A percentile compares a stretch with the other conserved stretches of the same genome.
These are phyloP conservation scores for Takifugu bimaculatus DNA, from an alignment of 2,113 vertebrate genomes.

Conservation along the genomic window DNA sequence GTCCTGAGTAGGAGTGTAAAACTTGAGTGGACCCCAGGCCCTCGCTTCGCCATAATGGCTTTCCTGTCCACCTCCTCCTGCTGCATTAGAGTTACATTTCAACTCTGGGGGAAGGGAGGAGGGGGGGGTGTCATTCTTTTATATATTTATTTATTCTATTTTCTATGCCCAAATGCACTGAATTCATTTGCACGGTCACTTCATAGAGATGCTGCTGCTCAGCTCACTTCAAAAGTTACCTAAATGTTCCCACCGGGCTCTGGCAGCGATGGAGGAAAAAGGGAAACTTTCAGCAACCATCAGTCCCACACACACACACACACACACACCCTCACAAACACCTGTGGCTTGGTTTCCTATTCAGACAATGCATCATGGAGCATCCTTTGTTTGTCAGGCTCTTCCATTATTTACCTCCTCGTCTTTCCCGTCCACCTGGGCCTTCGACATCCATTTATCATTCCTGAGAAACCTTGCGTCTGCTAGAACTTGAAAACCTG, in stretches of 20 bases:
- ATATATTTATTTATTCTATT: slow-evolving; percentile 66
- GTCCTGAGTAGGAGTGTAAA: slow-evolving; percentile 65
- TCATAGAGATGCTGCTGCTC: slow-evolving; percentile 38
- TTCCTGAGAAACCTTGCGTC: slow-evolving; percentile 56
- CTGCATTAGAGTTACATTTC: slow-evolving; percentile 68
- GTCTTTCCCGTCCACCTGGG: slow-evolving; percentile 50
- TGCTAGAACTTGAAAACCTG: slow-evolving; percentile 57
- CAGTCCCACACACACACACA: slow-evolving; percentile 21
- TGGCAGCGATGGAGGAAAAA: slow-evolving; percentile 24
- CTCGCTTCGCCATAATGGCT: slow-evolving; percentile 71
- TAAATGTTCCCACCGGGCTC: slow-evolving; percentile 33
- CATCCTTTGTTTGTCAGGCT: slow-evolving; percentile 66
- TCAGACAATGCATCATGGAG: slow-evolving; percentile 62
- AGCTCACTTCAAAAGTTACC: slow-evolving; percentile 43
- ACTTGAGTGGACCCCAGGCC: slow-evolving; percentile 73
- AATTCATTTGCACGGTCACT: slow-evolving; percentile 40
- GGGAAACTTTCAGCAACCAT: slow-evolving; percentile 34
- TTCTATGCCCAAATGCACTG: slow-evolving; percentile 33
- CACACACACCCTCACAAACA: slow-evolving; percentile 39
- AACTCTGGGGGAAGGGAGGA: slow-evolving; percentile 40
- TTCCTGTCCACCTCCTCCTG: slow-evolving; percentile 65
- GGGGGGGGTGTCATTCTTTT: slow-evolving; percentile 36
- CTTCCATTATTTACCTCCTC: slow-evolving; percentile 71
- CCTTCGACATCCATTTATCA: slow-evolving; percentile 66
- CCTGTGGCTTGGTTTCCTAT: slow-evolving; percentile 64